A percentile compares a stretch with the other conserved stretches of the same genome.
These are phyloP conservation scores for Harpalus rubripes DNA, from an alignment of 2,888 invertebrate genomes.

Conservation along the genomic window DNA sequence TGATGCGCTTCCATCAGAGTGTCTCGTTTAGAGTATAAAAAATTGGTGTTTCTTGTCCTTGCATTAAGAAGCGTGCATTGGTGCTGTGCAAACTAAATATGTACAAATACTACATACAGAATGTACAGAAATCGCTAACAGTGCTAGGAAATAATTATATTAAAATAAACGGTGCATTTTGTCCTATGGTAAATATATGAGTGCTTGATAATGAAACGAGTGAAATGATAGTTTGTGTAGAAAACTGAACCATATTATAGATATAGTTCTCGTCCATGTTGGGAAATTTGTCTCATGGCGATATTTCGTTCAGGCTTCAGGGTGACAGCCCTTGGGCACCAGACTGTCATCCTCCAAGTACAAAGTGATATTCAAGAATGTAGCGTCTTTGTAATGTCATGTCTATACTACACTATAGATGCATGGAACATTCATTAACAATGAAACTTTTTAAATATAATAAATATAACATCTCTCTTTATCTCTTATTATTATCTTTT, in stretches of 20 bases:
- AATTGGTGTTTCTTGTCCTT: conserved; percentile 56
- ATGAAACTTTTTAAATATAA: conserved; percentile 60
- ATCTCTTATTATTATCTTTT: conserved; percentile 52
- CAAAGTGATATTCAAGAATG: conserved; percentile 66
- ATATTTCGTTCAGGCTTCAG: neutral
- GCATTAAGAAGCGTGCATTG: conserved; percentile 52
- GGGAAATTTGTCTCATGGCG: neutral
- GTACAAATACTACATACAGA: conserved; percentile 36
- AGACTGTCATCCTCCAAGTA: conserved; percentile 51
- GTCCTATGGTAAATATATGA: neutral
- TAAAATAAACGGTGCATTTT: conserved; percentile 20
- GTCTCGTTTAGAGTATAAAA: conserved; percentile 48
- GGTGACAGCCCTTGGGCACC: conserved; percentile 56
- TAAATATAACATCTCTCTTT: conserved; percentile 61
- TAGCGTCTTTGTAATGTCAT: conserved; percentile 60
- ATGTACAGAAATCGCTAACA: conserved; percentile 35
- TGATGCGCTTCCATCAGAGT: conserved; percentile 72
- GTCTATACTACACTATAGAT: conserved; percentile 64
- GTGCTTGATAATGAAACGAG: conserved; percentile 22
- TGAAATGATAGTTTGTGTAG: conserved; percentile 1
- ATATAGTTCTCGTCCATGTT: conserved; percentile 31
- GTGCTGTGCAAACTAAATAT: conserved; percentile 50
- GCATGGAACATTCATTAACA: conserved; percentile 67
- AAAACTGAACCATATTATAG: conserved; percentile 12
- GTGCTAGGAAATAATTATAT: conserved; percentile 7